These are phyloP conservation scores for Laothoe populi DNA, from an alignment of 2,888 invertebrate genomes.

Conservation along the genomic window DNA sequence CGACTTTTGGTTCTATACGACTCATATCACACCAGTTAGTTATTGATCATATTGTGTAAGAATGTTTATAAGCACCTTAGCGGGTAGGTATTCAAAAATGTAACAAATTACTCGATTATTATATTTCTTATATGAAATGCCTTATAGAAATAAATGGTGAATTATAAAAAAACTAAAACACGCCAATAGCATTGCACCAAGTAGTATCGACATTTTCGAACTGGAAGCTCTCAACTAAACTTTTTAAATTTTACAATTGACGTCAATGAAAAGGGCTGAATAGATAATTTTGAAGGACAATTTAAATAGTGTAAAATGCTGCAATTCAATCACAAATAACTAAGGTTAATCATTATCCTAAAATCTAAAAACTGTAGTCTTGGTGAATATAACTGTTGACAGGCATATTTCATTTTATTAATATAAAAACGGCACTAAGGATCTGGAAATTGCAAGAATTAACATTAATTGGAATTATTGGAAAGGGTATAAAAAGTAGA, in stretches of 20 bases:
- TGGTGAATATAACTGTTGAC: background rate
- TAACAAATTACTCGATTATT: no score
- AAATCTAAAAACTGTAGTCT: background rate
- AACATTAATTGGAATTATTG: background rate
- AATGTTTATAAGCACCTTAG: background rate
- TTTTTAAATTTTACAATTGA: background rate
- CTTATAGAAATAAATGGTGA: no score
- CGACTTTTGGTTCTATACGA: no score
- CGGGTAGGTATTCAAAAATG: background rate
- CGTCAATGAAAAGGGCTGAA: background rate
- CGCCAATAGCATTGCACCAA: background rate
- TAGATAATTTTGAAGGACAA: background rate
- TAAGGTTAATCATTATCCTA: background rate
- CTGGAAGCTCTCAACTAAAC: background rate
- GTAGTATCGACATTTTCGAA: background rate
- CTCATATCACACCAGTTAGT: no score
- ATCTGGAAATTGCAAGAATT: background rate
- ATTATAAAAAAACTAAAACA: no score
- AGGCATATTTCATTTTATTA: background rate
- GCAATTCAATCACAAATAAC: conserved; percentile 9
- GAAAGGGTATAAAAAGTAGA: conserved; percentile 10
- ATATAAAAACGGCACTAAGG: background rate
- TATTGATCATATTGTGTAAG: no score
- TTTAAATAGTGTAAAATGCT: background rate
- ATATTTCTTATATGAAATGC: background rate